A percentile compares a stretch with the other conserved stretches of the same genome.
phyloP scores from a whole-genome alignment of 2,113 vertebrate species.

The Misgurnus mizolepis region DNA sequence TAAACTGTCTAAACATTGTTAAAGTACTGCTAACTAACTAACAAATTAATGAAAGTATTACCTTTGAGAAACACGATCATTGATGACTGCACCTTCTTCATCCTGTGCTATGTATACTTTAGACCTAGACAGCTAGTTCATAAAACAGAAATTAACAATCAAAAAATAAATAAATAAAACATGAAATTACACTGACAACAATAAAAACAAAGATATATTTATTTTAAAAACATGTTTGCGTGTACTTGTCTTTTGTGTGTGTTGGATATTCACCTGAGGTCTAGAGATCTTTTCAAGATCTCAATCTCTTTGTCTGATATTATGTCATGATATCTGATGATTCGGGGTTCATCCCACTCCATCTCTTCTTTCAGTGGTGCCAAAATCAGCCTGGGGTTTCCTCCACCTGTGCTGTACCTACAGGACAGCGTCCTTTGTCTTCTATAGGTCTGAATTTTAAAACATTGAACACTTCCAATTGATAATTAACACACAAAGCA shows the following conservation, averaged over 20 bases:
- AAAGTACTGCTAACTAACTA: too few species aligned
- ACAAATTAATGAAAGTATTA: neutral
- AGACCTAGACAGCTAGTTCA: conserved; percentile 48
- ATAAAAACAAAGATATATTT: neutral
- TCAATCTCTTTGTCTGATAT: conserved; percentile 47
- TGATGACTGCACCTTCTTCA: neutral
- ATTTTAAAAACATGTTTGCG: too few species aligned
- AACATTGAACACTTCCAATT: neutral
- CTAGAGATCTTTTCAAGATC: conserved; percentile 42
- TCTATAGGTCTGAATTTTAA: conserved; percentile 27
- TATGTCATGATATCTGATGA: conserved; percentile 50
- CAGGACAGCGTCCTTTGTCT: conserved; percentile 44
- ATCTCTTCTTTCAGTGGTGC: conserved; percentile 51
- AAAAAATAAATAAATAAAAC: neutral
- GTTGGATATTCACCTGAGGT: conserved; percentile 17
- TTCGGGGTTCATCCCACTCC: conserved; percentile 48
- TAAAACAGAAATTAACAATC: neutral
- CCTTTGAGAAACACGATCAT: conserved; percentile 47
- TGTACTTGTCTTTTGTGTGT: neutral
- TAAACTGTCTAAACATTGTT: too few species aligned
- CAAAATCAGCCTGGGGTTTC: conserved; percentile 49
- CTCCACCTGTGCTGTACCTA: conserved; percentile 46
- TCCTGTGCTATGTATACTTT: neutral
- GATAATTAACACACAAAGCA: neutral
- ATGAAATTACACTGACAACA: neutral